Conservation (phyloP, 2,113 vertebrate species). For the Etheostoma cragini region DNA sequence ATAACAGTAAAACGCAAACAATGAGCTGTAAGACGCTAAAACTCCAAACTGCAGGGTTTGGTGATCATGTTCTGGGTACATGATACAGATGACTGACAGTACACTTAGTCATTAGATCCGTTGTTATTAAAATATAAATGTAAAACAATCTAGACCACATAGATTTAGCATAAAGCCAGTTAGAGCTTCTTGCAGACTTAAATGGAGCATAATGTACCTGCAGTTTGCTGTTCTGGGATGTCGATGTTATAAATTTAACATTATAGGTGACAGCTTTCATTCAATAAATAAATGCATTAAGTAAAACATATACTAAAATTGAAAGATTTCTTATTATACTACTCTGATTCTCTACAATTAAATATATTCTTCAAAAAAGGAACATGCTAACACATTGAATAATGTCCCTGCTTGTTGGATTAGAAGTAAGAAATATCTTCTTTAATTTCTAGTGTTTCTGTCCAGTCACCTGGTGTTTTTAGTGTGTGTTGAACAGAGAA, state of each 20-base stretch:
- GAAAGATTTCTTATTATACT: conserved; percentile 7
- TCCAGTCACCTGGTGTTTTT: conserved; percentile 12
- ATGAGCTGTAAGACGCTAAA: background rate
- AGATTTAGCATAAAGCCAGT: background rate
- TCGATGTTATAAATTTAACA: conserved; percentile 7
- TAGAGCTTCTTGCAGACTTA: background rate
- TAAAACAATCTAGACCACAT: background rate
- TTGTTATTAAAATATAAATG: background rate
- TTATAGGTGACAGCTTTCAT: conserved; percentile 9
- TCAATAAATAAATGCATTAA: conserved; percentile 32
- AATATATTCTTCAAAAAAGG: conserved; percentile 21
- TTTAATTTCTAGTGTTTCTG: conserved; percentile 11
- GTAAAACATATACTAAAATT: background rate
- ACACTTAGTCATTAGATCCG: background rate
- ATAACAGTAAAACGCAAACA: background rate
- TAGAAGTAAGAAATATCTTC: conserved; percentile 37
- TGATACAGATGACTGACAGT: background rate
- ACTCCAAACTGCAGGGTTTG: background rate
- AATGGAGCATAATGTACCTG: background rate
- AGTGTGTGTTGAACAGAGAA: background rate
- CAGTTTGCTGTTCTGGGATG: background rate
- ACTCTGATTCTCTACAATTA: conserved; percentile 23
- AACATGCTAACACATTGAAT: background rate
- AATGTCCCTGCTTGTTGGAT: conserved; percentile 2
- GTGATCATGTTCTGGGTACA: background rate